Percentiles rank a stretch among this genome's conserved stretches.
phyloP scores from a whole-genome alignment of 2,888 invertebrate species.

The Julus scanicus region DNA sequence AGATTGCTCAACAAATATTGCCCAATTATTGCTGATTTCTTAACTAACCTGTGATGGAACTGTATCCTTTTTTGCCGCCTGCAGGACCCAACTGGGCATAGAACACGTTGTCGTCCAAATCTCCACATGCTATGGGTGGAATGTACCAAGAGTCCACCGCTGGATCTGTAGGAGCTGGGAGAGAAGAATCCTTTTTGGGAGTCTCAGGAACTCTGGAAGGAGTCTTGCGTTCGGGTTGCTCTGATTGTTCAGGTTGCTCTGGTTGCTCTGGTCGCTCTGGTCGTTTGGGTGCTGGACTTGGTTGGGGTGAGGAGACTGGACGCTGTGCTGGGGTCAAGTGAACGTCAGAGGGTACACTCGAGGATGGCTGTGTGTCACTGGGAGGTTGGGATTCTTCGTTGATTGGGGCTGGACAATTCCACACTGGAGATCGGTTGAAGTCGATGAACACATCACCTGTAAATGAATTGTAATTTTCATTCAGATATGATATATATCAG shows the following conservation, averaged over 20 bases:
- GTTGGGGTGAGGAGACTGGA: slow-evolving; percentile 51
- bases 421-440: slow-evolving; percentile 86
- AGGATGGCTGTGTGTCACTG: slow-evolving; percentile 58
- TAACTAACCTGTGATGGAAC: slow-evolving; percentile 76
- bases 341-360: slow-evolving; percentile 57
- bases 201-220: slow-evolving; percentile 69
- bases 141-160: slow-evolving; percentile 76
- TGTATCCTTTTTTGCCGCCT: slow-evolving; percentile 83
- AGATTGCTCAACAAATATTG: neutral
- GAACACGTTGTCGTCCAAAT: slow-evolving; percentile 90
- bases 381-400: slow-evolving; percentile 41
- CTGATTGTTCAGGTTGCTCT: too few relatives aligned
- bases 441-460: slow-evolving; percentile 73
- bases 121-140: slow-evolving; percentile 87
- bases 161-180: slow-evolving; percentile 58
- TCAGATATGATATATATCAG: too few relatives aligned
- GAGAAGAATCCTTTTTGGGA: slow-evolving; percentile 72
- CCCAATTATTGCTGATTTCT: neutral
- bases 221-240: too few relatives aligned
- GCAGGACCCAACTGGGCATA: slow-evolving; percentile 93
- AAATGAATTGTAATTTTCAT: too few relatives aligned
- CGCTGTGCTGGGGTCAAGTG: slow-evolving; percentile 48
- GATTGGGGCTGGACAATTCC: slow-evolving; percentile 89
- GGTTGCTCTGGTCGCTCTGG: neutral
- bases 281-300: slow-evolving; percentile 53